These are phyloP conservation scores for Gortyna flavago DNA, from an alignment of 2,888 invertebrate genomes.

Conservation along the genomic window DNA sequence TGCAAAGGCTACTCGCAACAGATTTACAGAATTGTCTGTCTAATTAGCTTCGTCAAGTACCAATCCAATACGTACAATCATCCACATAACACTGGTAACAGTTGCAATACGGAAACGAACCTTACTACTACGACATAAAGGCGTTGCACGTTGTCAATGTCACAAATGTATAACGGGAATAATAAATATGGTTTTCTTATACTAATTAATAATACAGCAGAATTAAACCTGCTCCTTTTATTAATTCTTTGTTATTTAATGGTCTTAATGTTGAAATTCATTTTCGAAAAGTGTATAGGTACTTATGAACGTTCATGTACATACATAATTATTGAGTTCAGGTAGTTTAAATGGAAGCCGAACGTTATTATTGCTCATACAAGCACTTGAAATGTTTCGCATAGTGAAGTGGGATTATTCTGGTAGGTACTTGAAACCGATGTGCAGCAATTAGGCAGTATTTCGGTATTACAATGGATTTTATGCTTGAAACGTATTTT, in stretches of 20 bases:
- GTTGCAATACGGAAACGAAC: neutral
- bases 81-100: neutral
- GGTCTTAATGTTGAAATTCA: neutral
- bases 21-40: conserved; percentile 35
- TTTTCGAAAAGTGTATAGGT: neutral
- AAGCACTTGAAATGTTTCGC: conserved; percentile 19
- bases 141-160: neutral
- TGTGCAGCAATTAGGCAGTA: conserved; percentile 23
- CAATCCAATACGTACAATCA: neutral
- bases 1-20: conserved; percentile 30
- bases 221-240: neutral
- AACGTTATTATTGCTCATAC: conserved; percentile 3
- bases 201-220: neutral
- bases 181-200: neutral
- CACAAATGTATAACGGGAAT: neutral
- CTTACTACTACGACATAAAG: neutral
- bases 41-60: conserved; percentile 36
- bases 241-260: neutral
- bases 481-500: neutral
- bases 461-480: conserved; percentile 1
- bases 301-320: neutral
- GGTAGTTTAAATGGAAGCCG: conserved; percentile 18
- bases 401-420: conserved; percentile 24
- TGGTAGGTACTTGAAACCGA: conserved; percentile 6
- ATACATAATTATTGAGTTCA: neutral